Base-by-base conservation (phyloP, 2,888 invertebrate genomes). In the Erynnis tages region DNA sequence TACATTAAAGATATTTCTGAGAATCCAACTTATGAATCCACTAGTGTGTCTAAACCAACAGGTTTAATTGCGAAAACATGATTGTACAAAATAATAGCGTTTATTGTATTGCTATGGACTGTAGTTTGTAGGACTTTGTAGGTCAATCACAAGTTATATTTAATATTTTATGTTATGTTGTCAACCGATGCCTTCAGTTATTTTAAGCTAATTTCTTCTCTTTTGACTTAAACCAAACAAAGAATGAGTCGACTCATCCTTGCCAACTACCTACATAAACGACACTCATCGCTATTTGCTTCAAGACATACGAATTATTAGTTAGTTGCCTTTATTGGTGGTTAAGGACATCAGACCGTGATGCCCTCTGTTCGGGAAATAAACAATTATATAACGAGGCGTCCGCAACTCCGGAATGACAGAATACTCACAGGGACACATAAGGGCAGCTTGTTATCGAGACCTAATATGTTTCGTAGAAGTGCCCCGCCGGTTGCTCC, bases 161-260 rank as follows among this genome's bases (percentile, higher is more conserved):
- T 5, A 21, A 21, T 5, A 21, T 4, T 4, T 5, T 21, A 21
- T 21, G 3, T 27, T 27, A 27, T 4, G 10, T 27, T 8, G 4
- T 25, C 4, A 27, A 10, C 1, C 27, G 4, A 10, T 2, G 23
- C 4, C 23, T 27, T 3, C 8, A 4, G 27, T 27, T 27, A 27
- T 6, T 32, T 14, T 32, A 8, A 1, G 13, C 7, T 7, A 13
- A 17, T 25, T 34, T 16, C 14, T 25, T 23, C 70, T 69, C 77
- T 71, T 58, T 29, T 79, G 53, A 70, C 82, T 82, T 82, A 69
- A 45, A 58, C 81, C 82, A 73, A 65, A 59, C 57, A 57, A 64
- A 71, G 66, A 67, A 73, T 76, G 76, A 82, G 73, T 76, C 75
- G 76, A 67, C 72, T 69, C 76, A 76, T 79, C 76, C 73, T 79